Evolutionary conservation across 2,113 vertebrate species (phyloP), one percentile per base, ranked within the genome.

Genomic region (Atractosteus spatula): DNA sequence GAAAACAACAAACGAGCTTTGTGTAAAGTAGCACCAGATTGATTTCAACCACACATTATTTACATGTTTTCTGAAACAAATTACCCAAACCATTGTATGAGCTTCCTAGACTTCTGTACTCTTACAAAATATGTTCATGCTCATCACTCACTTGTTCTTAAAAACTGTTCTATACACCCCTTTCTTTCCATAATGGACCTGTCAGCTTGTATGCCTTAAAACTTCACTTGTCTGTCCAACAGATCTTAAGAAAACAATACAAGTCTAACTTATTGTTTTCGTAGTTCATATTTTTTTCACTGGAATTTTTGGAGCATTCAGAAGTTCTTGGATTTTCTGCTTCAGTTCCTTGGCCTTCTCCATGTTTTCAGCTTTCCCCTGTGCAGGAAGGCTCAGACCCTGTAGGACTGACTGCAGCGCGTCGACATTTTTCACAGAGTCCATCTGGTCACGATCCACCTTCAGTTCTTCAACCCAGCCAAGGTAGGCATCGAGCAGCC

Each of bases 391-490:
- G 70, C 71, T 74, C 3, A 91, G 81, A 0, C 81, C 84, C 8
- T 74, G 79, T 59, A 90, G 74, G 43, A 91, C 81, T 0, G 82
- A 86, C 45, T 72, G 81, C 69, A 89, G 73, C 61, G 85, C 86
- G 0, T 88, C 81, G 0, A 66, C 87, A 4, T 89, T 87, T 71
- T 83, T 89, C 72, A 89, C 81, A 0, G 86, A 88, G 14, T 89
- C 89, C 87, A 89, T 86, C 76, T 89, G 87, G 66, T 88, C 80
- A 16, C 57, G 78, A 69, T 89, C 87, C 0, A 45, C 74, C 42
- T n/a, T 79, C 45, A 89, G 82, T 79, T 91, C 84, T 42, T 88
- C 83, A 76, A 89, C 85, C 86, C 86, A 88, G 81, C 84, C 87
- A 84, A 90, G 70, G 69, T 89, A 89, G 5, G 84, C 86, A 71